These are phyloP conservation scores for Stichodactyla mertensii DNA, from an alignment of 64 coral and sea anemone species.

Conservation along the genomic window DNA sequence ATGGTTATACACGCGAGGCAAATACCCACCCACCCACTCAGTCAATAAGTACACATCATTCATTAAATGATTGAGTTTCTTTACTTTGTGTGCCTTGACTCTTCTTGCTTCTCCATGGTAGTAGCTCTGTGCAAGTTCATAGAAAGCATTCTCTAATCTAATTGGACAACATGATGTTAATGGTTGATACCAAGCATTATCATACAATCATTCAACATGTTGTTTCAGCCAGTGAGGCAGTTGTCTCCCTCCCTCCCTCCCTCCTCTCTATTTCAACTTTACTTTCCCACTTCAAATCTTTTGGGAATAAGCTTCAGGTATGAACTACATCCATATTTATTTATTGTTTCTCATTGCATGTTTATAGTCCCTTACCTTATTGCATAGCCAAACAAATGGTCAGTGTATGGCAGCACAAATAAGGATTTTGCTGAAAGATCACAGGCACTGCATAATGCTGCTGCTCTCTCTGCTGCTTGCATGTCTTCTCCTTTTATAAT, in stretches of 20 bases:
- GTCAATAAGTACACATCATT: background rate
- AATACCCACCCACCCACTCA: background rate
- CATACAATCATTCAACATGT: too few species aligned
- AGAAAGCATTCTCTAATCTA: constrained; percentile 96
- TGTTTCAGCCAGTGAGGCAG: too few species aligned
- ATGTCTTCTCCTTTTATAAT: constrained; percentile 75
- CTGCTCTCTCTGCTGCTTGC: constrained; percentile 88
- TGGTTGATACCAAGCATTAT: too few species aligned
- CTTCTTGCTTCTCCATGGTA: constrained; percentile 95
- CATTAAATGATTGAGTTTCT: background rate
- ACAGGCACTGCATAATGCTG: constrained; percentile 93
- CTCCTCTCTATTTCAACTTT: too few species aligned
- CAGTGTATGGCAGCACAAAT: constrained; percentile 92
- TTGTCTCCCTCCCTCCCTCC: too few species aligned
- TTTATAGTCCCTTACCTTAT: constrained; percentile 46
- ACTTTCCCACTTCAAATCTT: background rate
- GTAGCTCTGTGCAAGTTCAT: constrained; percentile 94
- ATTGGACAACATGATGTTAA: too few species aligned
- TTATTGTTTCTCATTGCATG: too few species aligned
- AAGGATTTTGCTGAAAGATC: constrained; percentile 98
- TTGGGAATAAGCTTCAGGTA: background rate
- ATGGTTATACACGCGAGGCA: too few species aligned
- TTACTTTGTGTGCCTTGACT: constrained; percentile 93
- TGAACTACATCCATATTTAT: too few species aligned
- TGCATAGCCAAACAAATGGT: constrained; percentile 94